A percentile compares a stretch with the other conserved stretches of the same genome.
Evolutionary conservation across 2,797 vertebrate species (phyloP).

Genomic region (Gephyroberyx darwinii): DNA sequence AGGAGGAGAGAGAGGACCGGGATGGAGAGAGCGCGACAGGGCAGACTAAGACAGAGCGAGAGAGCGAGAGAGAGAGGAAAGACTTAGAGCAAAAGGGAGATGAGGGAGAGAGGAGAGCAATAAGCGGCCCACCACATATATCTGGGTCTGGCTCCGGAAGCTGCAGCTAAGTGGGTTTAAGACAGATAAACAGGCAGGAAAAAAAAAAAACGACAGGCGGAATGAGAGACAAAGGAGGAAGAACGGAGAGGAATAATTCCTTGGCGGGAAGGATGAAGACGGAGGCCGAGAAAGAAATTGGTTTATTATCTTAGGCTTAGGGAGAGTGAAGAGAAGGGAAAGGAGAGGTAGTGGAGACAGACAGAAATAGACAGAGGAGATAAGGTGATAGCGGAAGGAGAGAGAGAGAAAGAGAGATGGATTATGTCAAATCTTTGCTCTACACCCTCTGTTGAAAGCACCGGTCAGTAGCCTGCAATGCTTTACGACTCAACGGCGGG

Average conservation of each 20-base stretch:
- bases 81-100: not conserved
- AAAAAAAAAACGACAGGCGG: conserved; percentile 51
- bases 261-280: conserved; percentile 65
- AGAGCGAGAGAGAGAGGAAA: conserved; percentile 26
- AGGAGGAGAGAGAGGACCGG: conserved; percentile 7
- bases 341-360: conserved; percentile 41
- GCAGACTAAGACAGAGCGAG: not conserved
- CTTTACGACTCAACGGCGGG: conserved; percentile 62
- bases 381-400: conserved; percentile 55
- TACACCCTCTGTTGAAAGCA: conserved; percentile 67
- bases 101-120: conserved; percentile 46
- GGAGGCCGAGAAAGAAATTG: conserved; percentile 70
- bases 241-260: conserved; percentile 66
- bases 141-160: conserved; percentile 73
- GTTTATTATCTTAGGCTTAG: conserved; percentile 76
- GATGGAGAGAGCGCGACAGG: not conserved
- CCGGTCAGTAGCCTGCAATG: conserved; percentile 69
- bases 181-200: conserved; percentile 72
- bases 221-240: conserved; percentile 68
- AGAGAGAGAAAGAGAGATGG: conserved; percentile 19
- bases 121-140: conserved; percentile 69
- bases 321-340: conserved; percentile 50
- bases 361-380: conserved; percentile 57
- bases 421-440: conserved; percentile 70
- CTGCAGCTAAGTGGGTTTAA: conserved; percentile 75